Percentiles rank a stretch among this genome's conserved stretches.
phyloP scores from a whole-genome alignment of 2,888 invertebrate species.

The Choreutis nemorana region DNA sequence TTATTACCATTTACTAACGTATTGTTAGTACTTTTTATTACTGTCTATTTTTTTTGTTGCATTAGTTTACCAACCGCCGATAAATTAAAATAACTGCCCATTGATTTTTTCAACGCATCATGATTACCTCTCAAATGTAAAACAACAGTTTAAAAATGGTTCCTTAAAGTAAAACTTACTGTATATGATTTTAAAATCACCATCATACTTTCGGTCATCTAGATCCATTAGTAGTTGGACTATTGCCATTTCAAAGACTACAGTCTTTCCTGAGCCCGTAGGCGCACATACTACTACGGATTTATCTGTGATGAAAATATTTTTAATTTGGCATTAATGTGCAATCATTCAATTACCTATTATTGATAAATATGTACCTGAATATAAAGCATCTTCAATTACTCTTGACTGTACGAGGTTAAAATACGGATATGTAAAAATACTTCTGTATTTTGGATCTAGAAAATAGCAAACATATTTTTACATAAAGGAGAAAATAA shows the following conservation, averaged over 20 bases:
- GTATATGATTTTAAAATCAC: slow-evolving; percentile 75
- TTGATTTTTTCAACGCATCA: too few relatives aligned
- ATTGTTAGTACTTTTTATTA: too few relatives aligned
- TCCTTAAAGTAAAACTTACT: slow-evolving; percentile 66
- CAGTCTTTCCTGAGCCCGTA: slow-evolving; percentile 86
- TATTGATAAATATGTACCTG: slow-evolving; percentile 48
- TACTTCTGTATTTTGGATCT: slow-evolving; percentile 60
- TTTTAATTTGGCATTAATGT: background rate
- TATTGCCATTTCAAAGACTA: slow-evolving; percentile 83
- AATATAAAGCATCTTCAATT: slow-evolving; percentile 71
- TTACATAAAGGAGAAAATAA: background rate
- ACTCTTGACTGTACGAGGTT: slow-evolving; percentile 78
- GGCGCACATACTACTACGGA: slow-evolving; percentile 80
- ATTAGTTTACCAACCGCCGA: too few relatives aligned
- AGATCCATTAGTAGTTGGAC: slow-evolving; percentile 68
- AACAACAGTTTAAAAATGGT: too few relatives aligned
- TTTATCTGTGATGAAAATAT: slow-evolving; percentile 57
- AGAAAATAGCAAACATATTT: slow-evolving; percentile 11
- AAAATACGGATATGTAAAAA: slow-evolving; percentile 72
- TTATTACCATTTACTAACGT: too few relatives aligned
- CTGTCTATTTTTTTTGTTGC: too few relatives aligned
- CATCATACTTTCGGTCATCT: slow-evolving; percentile 35
- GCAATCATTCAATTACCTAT: background rate
- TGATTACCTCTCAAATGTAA: too few relatives aligned
- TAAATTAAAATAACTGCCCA: too few relatives aligned